A percentile compares a stretch with the other conserved stretches of the same genome.
These are phyloP conservation scores for Pharmacophagus antenor DNA, from an alignment of 2,888 invertebrate genomes.

Conservation along the genomic window DNA sequence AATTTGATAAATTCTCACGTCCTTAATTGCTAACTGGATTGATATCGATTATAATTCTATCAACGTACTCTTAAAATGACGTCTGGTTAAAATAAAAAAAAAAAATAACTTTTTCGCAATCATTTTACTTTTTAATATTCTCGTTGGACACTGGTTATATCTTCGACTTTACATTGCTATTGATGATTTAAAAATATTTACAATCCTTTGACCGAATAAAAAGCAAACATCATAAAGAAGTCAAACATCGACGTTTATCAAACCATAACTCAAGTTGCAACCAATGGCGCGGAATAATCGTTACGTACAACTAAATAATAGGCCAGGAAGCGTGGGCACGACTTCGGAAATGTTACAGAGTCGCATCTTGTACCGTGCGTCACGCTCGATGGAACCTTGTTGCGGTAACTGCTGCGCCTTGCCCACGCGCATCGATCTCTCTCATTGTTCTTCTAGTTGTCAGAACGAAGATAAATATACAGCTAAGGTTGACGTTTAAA, in stretches of 20 bases:
- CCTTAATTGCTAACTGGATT: not conserved
- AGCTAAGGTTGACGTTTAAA: conserved; percentile 17
- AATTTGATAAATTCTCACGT: conserved; percentile 3
- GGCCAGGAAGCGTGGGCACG: conserved; percentile 65
- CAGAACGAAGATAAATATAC: conserved; percentile 34
- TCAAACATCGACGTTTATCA: conserved; percentile 27
- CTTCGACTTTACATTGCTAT: too few relatives aligned
- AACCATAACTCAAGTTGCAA: conserved; percentile 37
- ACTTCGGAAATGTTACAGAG: conserved; percentile 35
- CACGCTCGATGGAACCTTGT: conserved; percentile 47
- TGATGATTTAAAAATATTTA: not conserved
- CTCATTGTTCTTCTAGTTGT: conserved; percentile 55
- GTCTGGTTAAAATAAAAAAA: not conserved
- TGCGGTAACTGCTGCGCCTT: conserved; percentile 38
- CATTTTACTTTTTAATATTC: too few relatives aligned
- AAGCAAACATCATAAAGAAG: conserved; percentile 12
- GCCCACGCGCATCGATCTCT: conserved; percentile 65
- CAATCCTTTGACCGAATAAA: not conserved
- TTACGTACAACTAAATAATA: conserved; percentile 55
- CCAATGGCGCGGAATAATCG: conserved; percentile 63
- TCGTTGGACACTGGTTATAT: too few relatives aligned
- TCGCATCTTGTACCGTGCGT: conserved; percentile 43
- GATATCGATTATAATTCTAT: not conserved
- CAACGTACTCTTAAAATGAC: not conserved
- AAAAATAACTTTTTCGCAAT: not conserved